Base-by-base conservation (phyloP, 1,140 invertebrate genomes). In the Drosophila bocqueti region DNA sequence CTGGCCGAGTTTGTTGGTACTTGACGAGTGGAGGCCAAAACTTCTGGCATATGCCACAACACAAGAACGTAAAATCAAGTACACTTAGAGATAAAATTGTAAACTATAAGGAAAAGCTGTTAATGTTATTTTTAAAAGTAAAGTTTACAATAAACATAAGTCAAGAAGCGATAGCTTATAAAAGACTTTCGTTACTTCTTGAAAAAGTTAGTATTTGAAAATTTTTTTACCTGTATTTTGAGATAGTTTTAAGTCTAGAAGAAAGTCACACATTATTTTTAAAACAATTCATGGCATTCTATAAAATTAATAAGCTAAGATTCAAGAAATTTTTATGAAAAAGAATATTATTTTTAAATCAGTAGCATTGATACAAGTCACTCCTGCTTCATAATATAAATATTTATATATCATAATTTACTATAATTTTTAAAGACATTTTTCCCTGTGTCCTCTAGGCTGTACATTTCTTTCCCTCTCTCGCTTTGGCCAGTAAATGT, bases 1-100 rank as follows among this genome's bases (percentile, higher is more conserved):
- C 82, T 74, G 81, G 62, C 55, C 58, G 66, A 76, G 59, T 61
- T 80, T 49, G 55, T 55, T 62, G 55, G 57, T 69, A 62, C 67
- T 65, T 62, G 73, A 63, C n/a, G 52, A 36, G 45, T 40, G 69
- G 50, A 61, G 61, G 60, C 75, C 66, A 76, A 65, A 79, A 65
- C 65, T 71, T 82, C 65, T 84, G 76, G 64, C 76, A 83, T 84
- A 81, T 83, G 81, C 81, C 81, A 76, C 81, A 83, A 76, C 79
- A 79, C 81, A 83, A 83, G 81, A 64, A 66, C 52, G 36, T 31
- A 63, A 83, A 57, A 61, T 81, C 47, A 13, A 55, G 34, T 38
- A 55, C 34, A 24, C 52, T 55, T 4, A 8, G 24, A 38, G 34
- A 24, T 21, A 38, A 24, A 2, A 16, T 15, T 15, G 7, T 21